Evolutionary conservation across 2,797 vertebrate genomes (phyloP).

Genomic region (Ctenopoma kingsleyae): DNA sequence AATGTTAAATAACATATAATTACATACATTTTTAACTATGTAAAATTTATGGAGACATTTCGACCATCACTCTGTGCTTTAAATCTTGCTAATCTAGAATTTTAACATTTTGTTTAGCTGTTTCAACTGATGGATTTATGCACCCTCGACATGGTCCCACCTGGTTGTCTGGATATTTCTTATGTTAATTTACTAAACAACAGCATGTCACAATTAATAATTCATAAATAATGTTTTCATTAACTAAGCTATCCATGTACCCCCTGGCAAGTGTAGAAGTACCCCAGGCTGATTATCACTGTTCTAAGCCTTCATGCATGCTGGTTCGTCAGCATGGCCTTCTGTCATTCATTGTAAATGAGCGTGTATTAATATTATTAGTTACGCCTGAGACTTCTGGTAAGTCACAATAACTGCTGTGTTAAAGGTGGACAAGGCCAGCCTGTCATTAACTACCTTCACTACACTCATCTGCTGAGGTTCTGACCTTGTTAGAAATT

Average conservation of each 20-base stretch:
- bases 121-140: no score
- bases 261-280: background rate
- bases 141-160: no score
- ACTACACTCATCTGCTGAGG: conserved; percentile 14
- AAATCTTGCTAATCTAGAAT: no score
- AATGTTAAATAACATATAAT: no score
- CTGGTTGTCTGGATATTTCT: no score
- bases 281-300: conserved; percentile 2
- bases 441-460: background rate
- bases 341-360: background rate
- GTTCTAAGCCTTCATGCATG: background rate
- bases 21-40: no score
- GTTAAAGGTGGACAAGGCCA: background rate
- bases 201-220: no score
- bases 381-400: conserved; percentile 5
- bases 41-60: no score
- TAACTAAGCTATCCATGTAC: background rate
- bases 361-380: conserved; percentile 16
- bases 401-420: background rate
- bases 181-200: no score
- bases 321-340: background rate
- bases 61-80: no score
- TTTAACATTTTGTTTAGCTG: no score
- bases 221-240: no score
- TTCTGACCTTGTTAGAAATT: conserved; percentile 1